phyloP scores from a whole-genome alignment of 2,888 invertebrate genomes.

The Slavum lentiscoides region DNA sequence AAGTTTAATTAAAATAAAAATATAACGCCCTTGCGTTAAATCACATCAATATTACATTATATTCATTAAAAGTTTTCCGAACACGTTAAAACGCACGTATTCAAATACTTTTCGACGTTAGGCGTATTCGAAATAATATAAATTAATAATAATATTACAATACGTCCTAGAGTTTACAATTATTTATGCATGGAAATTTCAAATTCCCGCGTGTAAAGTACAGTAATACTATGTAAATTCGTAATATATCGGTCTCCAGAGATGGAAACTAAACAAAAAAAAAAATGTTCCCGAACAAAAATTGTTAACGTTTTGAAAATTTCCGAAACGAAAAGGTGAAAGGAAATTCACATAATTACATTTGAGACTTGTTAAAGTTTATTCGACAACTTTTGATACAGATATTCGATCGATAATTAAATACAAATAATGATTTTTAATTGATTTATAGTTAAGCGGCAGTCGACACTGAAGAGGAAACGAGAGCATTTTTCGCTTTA shows the following conservation, averaged over 20 bases:
- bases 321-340: neutral
- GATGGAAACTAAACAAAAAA: neutral
- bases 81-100: too few species aligned
- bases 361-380: constrained; percentile 11
- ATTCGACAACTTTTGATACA: neutral
- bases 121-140: too few species aligned
- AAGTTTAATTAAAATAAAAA: constrained; percentile 25
- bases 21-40: neutral
- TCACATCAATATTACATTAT: neutral
- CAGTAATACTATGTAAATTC: neutral
- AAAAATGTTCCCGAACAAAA: neutral
- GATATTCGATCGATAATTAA: constrained; percentile 1
- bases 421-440: constrained; percentile 22
- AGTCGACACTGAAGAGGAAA: neutral
- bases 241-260: neutral
- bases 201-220: too few species aligned
- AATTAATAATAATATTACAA: too few species aligned
- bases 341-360: neutral
- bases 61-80: too few species aligned
- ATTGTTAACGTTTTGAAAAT: neutral
- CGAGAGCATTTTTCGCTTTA: neutral
- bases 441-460: neutral
- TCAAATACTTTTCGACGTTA: too few species aligned
- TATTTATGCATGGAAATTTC: too few species aligned
- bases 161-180: too few species aligned